These are phyloP conservation scores for Chydorus sphaericus DNA, from an alignment of 2,888 invertebrate genomes.

Conservation along the genomic window DNA sequence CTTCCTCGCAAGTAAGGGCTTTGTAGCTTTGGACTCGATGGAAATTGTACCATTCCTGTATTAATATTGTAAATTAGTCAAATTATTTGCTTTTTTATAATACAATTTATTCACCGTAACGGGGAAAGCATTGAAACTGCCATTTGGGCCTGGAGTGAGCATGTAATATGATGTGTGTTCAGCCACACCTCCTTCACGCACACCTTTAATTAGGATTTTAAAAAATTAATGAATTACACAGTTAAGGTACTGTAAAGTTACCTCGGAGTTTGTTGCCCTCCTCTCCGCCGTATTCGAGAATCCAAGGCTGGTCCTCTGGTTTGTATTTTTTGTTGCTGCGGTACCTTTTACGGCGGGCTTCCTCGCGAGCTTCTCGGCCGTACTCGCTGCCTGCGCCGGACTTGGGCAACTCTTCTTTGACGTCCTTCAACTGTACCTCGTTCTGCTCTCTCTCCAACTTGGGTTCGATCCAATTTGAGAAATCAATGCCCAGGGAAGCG, in stretches of 20 bases:
- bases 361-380: slow-evolving; percentile 83
- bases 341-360: slow-evolving; percentile 82
- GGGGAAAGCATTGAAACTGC: slow-evolving; percentile 89
- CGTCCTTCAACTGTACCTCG: slow-evolving; percentile 62
- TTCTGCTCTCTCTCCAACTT: slow-evolving; percentile 92
- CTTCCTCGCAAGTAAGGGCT: slow-evolving; percentile 90
- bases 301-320: slow-evolving; percentile 94
- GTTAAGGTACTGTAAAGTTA: slow-evolving; percentile 1
- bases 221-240: background rate
- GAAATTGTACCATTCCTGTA: slow-evolving; percentile 93
- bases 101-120: slow-evolving; percentile 78
- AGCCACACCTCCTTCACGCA: slow-evolving; percentile 82
- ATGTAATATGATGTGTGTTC: slow-evolving; percentile 96
- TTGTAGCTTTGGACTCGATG: slow-evolving; percentile 81
- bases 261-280: slow-evolving; percentile 48
- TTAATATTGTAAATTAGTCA: no score
- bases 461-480: slow-evolving; percentile 59
- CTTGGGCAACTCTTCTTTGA: slow-evolving; percentile 80
- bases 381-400: slow-evolving; percentile 95
- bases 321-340: slow-evolving; percentile 81
- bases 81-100: no score
- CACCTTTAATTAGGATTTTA: background rate
- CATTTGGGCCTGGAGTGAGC: slow-evolving; percentile 89
- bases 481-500: slow-evolving; percentile 69
- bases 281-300: slow-evolving; percentile 74